Evolutionary conservation across 92 coral and sea anemone genomes (phyloP), one percentile per base, ranked within the genome.

Genomic region (Zoanthus sansibaricus): DNA sequence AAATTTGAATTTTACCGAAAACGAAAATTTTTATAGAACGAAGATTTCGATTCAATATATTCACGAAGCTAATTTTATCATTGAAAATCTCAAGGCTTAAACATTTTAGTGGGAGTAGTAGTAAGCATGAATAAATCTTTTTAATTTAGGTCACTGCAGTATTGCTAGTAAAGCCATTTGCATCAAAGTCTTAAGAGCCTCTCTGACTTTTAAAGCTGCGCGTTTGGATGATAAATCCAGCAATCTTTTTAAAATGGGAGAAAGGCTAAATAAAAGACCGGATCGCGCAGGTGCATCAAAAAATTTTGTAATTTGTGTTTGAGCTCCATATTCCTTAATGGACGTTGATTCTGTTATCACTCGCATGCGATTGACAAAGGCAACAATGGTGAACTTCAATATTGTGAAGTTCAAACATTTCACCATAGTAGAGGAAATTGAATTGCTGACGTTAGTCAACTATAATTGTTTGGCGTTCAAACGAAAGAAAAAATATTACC

Each of bases 231-330:
- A 59, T 1, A 6, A 25, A 42, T 42, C 17, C 25, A 25, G 25
- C 25, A 25, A 25, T 25, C 25, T 25, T 37, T n/a, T 74, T 0
- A 44, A 3, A 78, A 59, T 58, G 32, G 6, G 44, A 33, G 61
- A 68, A 77, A 52, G 17, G 42, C 55, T 8, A 49, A 58, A 78
- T 59, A 45, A 62, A 45, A 30, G 74, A 64, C 59, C 84, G 73
- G 73, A 44, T 10, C 72, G 2, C 42, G n/a, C 55, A 45, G 16
- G 15, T 14, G 5, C 72, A 5, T 59, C 72, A 16, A 25, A 25
- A 25, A 25, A 37, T 37, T 37, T 37, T 37, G 2, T 37, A 37
- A 2, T 37, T 37, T 37, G 42, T 72, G 47, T 78, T 32, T 45
- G 25, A 17, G 47, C 48, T 25, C n/a, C 16, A 31, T 5, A 16